Evolutionary conservation across 1,140 invertebrate species (phyloP), one percentile per base, ranked within the genome.

Genomic region (Oryctes rhinoceros): DNA sequence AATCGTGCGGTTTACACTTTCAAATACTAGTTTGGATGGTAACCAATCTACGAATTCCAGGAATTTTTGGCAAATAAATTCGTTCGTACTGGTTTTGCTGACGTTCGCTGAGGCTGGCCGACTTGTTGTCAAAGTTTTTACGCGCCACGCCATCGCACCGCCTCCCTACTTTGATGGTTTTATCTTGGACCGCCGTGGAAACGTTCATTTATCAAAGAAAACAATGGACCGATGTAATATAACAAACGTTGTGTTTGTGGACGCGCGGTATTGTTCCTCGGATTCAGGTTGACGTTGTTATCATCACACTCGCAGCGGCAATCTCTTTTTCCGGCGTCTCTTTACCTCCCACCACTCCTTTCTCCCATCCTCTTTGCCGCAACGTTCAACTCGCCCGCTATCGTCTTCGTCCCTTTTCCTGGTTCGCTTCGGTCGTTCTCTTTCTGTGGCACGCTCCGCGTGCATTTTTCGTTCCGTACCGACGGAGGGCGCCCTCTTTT

Each of bases 131-230:
- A 53, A 53, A 53, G 49, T 53, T 53, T 53, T 53, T 53, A 53
- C 49, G 11, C 49, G 49, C 49, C 39, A 13, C 47, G 13, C 47
- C 9, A 13, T 13, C 47, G 49, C 49, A 11, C 65, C 53, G 65
- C 20, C 30, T 35, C 65, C 20, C 7, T 35, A 35, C 65, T 67
- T 67, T 67, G 65, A 67, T 67, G 65, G 65, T 67, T 67, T 67
- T 67, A 67, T 67, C 65, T 67, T 35, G 65, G 65, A 67, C 30
- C 18, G 65, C 65, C 65, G 65, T 35, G 65, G 65, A 67, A 67
- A 67, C 65, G 65, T 67, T 67, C 65, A 67, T 67, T 67, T 67
- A 67, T 67, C 65, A 67, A 67, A 67, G 65, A 67, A 67, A 67
- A 67, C 65, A 67, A 67, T 67, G 65, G 13, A 20, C 65, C 18